Percentiles rank a stretch among this genome's conserved stretches.
Conservation (phyloP, 2,113 vertebrate species). For the Pholis gunnellus region DNA sequence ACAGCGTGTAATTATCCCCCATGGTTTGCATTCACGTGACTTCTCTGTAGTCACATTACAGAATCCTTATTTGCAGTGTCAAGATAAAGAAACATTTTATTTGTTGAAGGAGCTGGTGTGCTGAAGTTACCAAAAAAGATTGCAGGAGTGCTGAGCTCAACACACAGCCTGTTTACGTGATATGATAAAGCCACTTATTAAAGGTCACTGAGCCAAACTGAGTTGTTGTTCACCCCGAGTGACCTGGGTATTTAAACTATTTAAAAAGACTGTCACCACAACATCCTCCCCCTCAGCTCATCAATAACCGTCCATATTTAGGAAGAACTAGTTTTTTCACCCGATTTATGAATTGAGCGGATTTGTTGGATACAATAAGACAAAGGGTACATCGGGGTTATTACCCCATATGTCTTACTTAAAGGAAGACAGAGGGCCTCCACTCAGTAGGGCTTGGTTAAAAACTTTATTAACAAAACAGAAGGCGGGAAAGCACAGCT, state of each 20-base stretch:
- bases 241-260: neutral
- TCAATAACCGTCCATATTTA: neutral
- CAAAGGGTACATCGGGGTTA: neutral
- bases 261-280: neutral
- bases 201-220: neutral
- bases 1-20: neutral
- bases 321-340: neutral
- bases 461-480: slow-evolving; percentile 86
- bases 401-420: too few relatives aligned
- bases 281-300: neutral
- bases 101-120: neutral
- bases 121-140: neutral
- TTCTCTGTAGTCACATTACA: neutral
- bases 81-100: neutral
- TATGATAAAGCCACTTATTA: neutral
- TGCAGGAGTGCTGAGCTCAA: neutral
- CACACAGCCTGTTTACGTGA: neutral
- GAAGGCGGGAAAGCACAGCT: slow-evolving; percentile 81
- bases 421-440: neutral
- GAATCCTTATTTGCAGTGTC: neutral
- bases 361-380: neutral
- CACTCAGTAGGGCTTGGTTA: slow-evolving; percentile 44
- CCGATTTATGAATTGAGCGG: neutral
- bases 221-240: neutral
- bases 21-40: neutral